Conservation (phyloP, 2,797 vertebrate genomes). For the Pterois miles region DNA sequence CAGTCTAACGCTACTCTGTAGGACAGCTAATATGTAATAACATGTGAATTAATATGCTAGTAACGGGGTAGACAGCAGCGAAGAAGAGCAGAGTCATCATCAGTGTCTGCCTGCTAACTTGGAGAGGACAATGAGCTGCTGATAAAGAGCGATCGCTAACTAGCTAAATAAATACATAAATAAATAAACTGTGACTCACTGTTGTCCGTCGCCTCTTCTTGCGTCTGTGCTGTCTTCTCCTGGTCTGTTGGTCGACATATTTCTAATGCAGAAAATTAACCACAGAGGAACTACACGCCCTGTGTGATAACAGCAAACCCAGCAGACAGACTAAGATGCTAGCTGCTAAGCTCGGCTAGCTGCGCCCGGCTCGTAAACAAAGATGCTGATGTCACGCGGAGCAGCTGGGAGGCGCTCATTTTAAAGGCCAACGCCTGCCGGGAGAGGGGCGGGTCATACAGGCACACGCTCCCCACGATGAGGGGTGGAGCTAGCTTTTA, state of each 20-base stretch:
- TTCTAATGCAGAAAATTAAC: not conserved
- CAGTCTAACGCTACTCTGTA: not conserved
- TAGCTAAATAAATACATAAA: not conserved
- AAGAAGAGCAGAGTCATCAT: not conserved
- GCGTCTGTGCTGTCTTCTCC: constrained; percentile 75
- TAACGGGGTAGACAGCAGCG: fast-evolving
- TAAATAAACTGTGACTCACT: constrained; percentile 64
- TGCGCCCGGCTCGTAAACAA: constrained; percentile 28
- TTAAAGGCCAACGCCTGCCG: not conserved
- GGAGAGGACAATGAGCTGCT: constrained; percentile 7
- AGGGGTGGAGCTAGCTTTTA: not conserved
- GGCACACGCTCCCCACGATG: not conserved
- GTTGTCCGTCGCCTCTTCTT: constrained; percentile 34
- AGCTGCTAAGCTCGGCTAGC: not conserved
- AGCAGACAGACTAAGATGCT: not conserved
- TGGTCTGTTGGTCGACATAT: constrained; percentile 65
- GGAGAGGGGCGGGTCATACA: not conserved
- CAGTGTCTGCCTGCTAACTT: not conserved
- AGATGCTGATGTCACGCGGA: constrained; percentile 33
- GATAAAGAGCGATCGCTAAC: not conserved
- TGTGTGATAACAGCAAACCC: not conserved
- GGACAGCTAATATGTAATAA: not conserved
- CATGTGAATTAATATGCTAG: too few species aligned
- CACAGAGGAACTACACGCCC: not conserved
- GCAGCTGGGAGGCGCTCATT: constrained; percentile 26